A percentile compares a stretch with the other conserved stretches of the same genome.
Conservation (phyloP, 2,113 vertebrate species). For the Pao palembangensis region DNA sequence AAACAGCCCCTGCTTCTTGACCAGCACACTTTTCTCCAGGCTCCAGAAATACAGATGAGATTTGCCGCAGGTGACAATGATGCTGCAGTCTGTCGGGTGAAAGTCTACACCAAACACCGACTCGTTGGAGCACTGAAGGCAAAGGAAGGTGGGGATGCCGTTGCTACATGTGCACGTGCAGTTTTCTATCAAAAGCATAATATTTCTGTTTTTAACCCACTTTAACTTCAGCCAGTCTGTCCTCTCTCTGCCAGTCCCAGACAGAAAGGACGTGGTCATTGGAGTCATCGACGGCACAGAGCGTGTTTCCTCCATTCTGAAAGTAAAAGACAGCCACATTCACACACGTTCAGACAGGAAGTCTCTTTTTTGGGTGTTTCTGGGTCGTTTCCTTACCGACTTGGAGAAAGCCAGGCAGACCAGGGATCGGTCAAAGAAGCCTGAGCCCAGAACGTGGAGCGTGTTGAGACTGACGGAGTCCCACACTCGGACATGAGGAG, state of each 20-base stretch:
- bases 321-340: slow-evolving; percentile 4
- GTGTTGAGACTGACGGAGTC: slow-evolving; percentile 96
- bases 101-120: slow-evolving; percentile 93
- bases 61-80: slow-evolving; percentile 95
- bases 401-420: slow-evolving; percentile 97
- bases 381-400: slow-evolving; percentile 79
- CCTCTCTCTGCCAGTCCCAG: slow-evolving; percentile 98
- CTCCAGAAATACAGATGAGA: slow-evolving; percentile 98
- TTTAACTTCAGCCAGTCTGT: slow-evolving; percentile 92
- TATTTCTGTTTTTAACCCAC: slow-evolving; percentile 43
- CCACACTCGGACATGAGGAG: slow-evolving; percentile 96
- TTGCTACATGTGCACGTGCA: neutral
- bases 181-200: neutral
- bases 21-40: slow-evolving; percentile 85
- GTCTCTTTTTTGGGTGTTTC: neutral
- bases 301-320: slow-evolving; percentile 90
- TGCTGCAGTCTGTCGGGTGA: slow-evolving; percentile 93
- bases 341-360: neutral
- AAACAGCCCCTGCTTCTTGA: slow-evolving; percentile 96
- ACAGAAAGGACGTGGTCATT: slow-evolving; percentile 95
- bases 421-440: slow-evolving; percentile 91
- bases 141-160: neutral
- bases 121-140: slow-evolving; percentile 89
- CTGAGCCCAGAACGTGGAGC: slow-evolving; percentile 89
- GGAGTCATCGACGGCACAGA: slow-evolving; percentile 94